phyloP scores from a whole-genome alignment of 1,140 invertebrate genomes.

The Idris sp. region DNA sequence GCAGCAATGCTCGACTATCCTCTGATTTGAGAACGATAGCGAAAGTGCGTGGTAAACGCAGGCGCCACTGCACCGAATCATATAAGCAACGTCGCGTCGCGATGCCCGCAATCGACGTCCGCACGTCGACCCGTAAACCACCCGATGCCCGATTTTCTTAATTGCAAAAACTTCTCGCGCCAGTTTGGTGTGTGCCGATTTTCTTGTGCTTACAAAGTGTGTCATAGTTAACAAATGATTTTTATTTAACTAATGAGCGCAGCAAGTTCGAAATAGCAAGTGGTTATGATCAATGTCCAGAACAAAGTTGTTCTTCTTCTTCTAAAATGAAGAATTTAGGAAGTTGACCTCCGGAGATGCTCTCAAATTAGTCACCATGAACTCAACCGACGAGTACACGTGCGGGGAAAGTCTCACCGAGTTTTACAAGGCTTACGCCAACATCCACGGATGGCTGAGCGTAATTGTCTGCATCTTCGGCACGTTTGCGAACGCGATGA shows the following conservation, averaged over 20 bases:
- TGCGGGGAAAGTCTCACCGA: conserved; percentile 76
- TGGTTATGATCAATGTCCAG: too few relatives aligned
- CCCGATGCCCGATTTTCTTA: not conserved
- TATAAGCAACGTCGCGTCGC: conserved; percentile 47
- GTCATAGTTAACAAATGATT: too few relatives aligned
- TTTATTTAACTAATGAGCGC: too few relatives aligned
- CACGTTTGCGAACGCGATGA: conserved; percentile 93
- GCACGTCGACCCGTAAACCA: conserved; percentile 37
- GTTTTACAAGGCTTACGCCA: conserved; percentile 76
- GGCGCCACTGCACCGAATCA: conserved; percentile 26
- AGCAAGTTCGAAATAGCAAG: too few relatives aligned
- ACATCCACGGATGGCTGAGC: conserved; percentile 85
- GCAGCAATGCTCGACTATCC: too few relatives aligned
- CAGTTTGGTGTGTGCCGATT: too few relatives aligned
- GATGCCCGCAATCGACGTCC: conserved; percentile 49
- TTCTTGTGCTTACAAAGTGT: too few relatives aligned
- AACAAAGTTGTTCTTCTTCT: too few relatives aligned
- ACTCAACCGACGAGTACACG: conserved; percentile 51
- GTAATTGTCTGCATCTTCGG: conserved; percentile 93
- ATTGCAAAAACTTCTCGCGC: too few relatives aligned
- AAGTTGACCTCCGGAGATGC: too few relatives aligned
- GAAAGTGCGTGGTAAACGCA: conserved; percentile 49
- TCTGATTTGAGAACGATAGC: too few relatives aligned
- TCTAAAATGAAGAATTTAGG: too few relatives aligned
- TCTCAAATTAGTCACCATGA: conserved; percentile 25